Evolutionary conservation across 2,113 vertebrate species (phyloP), one percentile per base, ranked within the genome.

Genomic region (Macquaria australasica): DNA sequence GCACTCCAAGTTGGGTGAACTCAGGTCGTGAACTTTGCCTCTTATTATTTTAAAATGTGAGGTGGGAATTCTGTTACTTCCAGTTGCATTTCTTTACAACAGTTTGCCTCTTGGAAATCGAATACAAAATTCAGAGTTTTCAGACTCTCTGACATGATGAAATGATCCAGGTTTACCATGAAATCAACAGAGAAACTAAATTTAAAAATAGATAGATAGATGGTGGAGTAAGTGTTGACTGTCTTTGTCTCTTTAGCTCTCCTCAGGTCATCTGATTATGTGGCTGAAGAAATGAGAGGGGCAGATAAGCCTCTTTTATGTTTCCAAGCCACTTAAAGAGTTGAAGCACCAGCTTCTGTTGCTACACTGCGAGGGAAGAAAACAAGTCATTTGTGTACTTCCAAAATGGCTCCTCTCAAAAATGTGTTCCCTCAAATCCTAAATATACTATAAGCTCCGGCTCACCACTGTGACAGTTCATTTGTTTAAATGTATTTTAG

Each of bases 301-400:
- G 82, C 85, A 91, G 88, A 91, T 94, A 94, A 96, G 93, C 94
- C 90, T 93, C 89, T 93, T 93, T 94, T 90, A 93, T 92, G 87
- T 89, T 87, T 92, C 88, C 90, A 93, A 93, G 89, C 92, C 91
- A 94, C 89, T 95, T 93, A 90, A 85, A 90, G 91, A 85, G 90
- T 88, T 93, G 82, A 94, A 91, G 92, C 92, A 89, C 87, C 88
- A 76, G 86, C 86, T 89, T 91, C 88, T 92, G 84, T 89, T 81
- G 84, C 91, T 74, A 41, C 77, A 82, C 84, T 77, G 41, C 12
- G 16, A 89, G n/a, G 62, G 64, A 88, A 70, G 84, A 92, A 93
- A 93, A 87, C 83, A 92, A 91, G 84, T 92, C 73, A 68, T 90
- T 77, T 88, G 86, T 82, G 62, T 66, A 37, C 51, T 59, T 31